These are phyloP conservation scores for Drosophila sordidula DNA, from an alignment of 2,888 invertebrate genomes.

Conservation along the genomic window DNA sequence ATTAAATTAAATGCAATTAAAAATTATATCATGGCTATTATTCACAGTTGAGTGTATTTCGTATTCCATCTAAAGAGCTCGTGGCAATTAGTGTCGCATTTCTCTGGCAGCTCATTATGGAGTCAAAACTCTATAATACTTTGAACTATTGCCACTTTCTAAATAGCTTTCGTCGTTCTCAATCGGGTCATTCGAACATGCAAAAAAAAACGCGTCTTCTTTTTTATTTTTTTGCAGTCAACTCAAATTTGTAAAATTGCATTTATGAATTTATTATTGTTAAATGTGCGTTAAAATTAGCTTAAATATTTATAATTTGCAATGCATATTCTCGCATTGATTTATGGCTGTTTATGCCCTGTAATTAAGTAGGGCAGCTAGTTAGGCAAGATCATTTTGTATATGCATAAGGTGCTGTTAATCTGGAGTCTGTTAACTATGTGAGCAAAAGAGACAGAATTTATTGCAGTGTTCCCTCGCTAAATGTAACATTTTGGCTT, in stretches of 20 bases:
- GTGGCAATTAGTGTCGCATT: constrained; percentile 9
- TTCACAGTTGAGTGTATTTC: neutral
- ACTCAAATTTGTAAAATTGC: constrained; percentile 1
- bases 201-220: neutral
- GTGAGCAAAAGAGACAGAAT: too few species aligned
- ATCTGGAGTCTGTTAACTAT: too few species aligned
- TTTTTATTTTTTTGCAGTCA: neutral
- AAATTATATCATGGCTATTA: neutral
- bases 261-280: constrained; percentile 23
- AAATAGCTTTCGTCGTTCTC: constrained; percentile 20
- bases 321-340: constrained; percentile 5
- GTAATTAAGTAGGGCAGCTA: neutral
- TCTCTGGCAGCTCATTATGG: constrained; percentile 18
- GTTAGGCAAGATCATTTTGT: neutral
- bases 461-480: too few species aligned
- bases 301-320: constrained; percentile 13
- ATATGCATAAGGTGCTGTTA: neutral
- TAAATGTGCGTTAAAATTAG: constrained; percentile 3
- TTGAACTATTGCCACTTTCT: constrained; percentile 41
- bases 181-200: constrained; percentile 23
- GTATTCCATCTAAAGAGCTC: neutral
- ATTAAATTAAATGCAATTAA: constrained; percentile 1
- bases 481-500: too few species aligned
- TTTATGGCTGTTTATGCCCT: constrained; percentile 24
- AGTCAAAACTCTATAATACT: constrained; percentile 31